Evolutionary conservation across 2,888 invertebrate species (phyloP).

Genomic region (Troides oblongomaculatus): DNA sequence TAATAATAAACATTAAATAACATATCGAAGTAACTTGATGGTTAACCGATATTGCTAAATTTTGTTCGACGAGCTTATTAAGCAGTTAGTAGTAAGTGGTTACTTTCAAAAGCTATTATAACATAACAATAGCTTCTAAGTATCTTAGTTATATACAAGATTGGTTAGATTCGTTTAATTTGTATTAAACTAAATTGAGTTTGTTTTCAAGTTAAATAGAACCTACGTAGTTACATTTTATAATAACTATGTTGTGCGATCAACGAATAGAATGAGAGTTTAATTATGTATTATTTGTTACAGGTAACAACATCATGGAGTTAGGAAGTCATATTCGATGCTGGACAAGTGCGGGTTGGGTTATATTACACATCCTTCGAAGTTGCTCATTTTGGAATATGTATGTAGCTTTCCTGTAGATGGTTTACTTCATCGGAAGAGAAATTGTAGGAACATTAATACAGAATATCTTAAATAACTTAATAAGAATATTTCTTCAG

Average conservation of each 20-base stretch:
- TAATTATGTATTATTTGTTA: constrained; percentile 14
- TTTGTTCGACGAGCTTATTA: constrained; percentile 4
- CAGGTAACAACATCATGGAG: constrained; percentile 9
- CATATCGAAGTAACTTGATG: not conserved
- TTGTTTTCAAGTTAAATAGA: not conserved
- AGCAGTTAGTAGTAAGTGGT: constrained; percentile 6
- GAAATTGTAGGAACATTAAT: no score
- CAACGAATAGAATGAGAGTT: not conserved
- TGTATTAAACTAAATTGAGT: constrained; percentile 1
- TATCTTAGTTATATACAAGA: constrained; percentile 1
- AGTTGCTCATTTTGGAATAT: no score
- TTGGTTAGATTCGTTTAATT: constrained; percentile 5
- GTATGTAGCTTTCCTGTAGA: no score
- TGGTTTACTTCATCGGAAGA: no score
- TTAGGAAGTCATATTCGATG: no score
- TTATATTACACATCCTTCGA: no score
- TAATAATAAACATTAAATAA: not conserved
- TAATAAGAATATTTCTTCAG: no score
- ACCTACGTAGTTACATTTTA: not conserved
- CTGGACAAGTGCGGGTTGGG: no score
- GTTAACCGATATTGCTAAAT: constrained; percentile 6
- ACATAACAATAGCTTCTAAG: constrained; percentile 7
- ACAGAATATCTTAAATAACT: no score
- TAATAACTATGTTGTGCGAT: no score
- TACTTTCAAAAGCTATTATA: constrained; percentile 17